phyloP scores from a whole-genome alignment of 2,113 vertebrate genomes.

The Alethe diademata region DNA sequence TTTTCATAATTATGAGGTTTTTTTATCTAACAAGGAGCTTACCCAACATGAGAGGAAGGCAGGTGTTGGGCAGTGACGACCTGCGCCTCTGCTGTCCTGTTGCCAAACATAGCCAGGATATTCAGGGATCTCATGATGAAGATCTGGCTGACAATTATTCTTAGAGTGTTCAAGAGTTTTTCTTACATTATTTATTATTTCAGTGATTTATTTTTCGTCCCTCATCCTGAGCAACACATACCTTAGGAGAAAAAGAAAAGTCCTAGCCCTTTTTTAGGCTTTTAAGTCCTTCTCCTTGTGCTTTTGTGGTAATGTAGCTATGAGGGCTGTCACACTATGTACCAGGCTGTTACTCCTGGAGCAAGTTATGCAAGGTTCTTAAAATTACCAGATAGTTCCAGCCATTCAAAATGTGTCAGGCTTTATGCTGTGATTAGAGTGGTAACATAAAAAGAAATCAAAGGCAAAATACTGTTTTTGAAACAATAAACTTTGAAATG shows the following conservation, averaged over 20 bases:
- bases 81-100: neutral
- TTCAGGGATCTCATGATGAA: neutral
- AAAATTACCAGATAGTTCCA: neutral
- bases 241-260: neutral
- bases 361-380: neutral
- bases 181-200: neutral
- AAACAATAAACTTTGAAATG: neutral
- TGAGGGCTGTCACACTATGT: neutral
- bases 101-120: neutral
- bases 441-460: neutral
- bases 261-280: neutral
- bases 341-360: neutral
- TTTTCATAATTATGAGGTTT: neutral
- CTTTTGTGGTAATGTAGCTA: neutral
- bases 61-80: neutral
- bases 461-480: neutral
- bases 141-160: neutral
- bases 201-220: too few relatives aligned
- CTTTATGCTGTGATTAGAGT: neutral
- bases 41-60: neutral
- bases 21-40: neutral
- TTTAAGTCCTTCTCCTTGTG: neutral
- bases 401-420: neutral
- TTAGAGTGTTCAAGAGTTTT: neutral
- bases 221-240: neutral